Conservation (phyloP, 2,888 invertebrate genomes). For the Alcis repandata region DNA sequence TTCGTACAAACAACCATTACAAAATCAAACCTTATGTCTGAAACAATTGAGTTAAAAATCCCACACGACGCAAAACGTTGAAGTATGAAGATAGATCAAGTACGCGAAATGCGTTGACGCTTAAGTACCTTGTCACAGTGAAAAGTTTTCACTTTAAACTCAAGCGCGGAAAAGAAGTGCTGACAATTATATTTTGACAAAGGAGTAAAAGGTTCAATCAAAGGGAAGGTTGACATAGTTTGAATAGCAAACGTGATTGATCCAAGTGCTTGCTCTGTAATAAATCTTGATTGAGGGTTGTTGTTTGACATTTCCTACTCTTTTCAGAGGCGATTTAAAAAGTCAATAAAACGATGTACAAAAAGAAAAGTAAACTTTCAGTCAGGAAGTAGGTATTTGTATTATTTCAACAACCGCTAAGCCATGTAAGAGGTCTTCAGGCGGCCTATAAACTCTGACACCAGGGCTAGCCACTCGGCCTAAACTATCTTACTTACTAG, state of each 20-base stretch:
- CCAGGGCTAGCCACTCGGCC: too few species aligned
- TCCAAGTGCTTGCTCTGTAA: conserved; percentile 41
- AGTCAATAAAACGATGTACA: not conserved
- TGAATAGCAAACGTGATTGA: conserved; percentile 39
- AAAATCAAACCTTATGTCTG: conserved; percentile 17
- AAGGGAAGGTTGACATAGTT: conserved; percentile 39
- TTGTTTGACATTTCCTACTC: conserved; percentile 21
- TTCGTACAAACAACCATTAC: not conserved
- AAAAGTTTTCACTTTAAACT: not conserved
- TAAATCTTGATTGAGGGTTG: conserved; percentile 26
- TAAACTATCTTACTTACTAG: too few species aligned
- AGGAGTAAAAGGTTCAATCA: conserved; percentile 2
- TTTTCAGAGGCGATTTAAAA: conserved; percentile 10
- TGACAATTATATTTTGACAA: conserved; percentile 11
- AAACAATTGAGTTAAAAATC: conserved; percentile 21
- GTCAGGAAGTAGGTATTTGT: too few species aligned
- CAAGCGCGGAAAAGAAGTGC: not conserved
- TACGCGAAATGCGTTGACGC: not conserved
- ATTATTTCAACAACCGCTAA: too few species aligned
- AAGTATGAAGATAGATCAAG: conserved; percentile 4
- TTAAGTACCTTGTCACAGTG: conserved; percentile 18
- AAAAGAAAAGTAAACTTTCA: too few species aligned
- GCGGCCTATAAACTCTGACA: too few species aligned
- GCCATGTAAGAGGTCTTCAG: too few species aligned
- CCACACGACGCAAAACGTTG: not conserved